Evolutionary conservation across 2,888 invertebrate genomes (phyloP).

Genomic region (Lasiommata megera): DNA sequence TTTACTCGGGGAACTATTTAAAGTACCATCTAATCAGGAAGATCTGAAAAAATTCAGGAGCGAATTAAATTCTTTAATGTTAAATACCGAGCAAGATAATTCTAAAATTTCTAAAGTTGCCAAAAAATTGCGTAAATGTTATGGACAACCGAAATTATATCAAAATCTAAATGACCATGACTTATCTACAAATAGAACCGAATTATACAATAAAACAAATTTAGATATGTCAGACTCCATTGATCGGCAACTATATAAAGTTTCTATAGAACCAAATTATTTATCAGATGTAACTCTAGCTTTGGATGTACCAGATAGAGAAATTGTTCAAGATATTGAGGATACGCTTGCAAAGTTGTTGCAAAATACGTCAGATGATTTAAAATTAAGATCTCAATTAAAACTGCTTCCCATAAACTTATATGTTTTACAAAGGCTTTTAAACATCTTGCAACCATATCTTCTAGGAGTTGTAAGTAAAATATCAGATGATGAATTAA

Average conservation of each 20-base stretch:
- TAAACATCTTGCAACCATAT: slow-evolving; percentile 47
- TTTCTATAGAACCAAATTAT: slow-evolving; percentile 30
- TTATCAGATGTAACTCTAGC: slow-evolving; percentile 46
- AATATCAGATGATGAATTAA: slow-evolving; percentile 20
- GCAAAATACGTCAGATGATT: slow-evolving; percentile 23
- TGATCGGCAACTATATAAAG: slow-evolving; percentile 49
- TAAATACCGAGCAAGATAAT: slow-evolving; percentile 45
- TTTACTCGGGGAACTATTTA: slow-evolving; percentile 62
- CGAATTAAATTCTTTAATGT: slow-evolving; percentile 37
- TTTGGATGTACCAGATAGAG: slow-evolving; percentile 52
- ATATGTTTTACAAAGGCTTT: slow-evolving; percentile 67
- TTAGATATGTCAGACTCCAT: slow-evolving; percentile 56
- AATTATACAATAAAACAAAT: slow-evolving; percentile 46
- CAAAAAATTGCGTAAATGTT: slow-evolving; percentile 63
- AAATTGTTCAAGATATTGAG: slow-evolving; percentile 40
- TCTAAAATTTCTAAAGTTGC: slow-evolving; percentile 52
- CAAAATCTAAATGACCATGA: slow-evolving; percentile 51
- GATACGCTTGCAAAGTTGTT: slow-evolving; percentile 36
- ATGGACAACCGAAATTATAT: slow-evolving; percentile 64
- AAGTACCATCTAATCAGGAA: slow-evolving; percentile 38
- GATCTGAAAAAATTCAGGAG: slow-evolving; percentile 40
- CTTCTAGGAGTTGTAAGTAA: slow-evolving; percentile 30
- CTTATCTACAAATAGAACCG: slow-evolving; percentile 41
- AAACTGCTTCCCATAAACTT: slow-evolving; percentile 82
- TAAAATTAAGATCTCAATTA: slow-evolving; percentile 38